phyloP scores from a whole-genome alignment of 2,888 invertebrate genomes.

The Loripinus fragilis region DNA sequence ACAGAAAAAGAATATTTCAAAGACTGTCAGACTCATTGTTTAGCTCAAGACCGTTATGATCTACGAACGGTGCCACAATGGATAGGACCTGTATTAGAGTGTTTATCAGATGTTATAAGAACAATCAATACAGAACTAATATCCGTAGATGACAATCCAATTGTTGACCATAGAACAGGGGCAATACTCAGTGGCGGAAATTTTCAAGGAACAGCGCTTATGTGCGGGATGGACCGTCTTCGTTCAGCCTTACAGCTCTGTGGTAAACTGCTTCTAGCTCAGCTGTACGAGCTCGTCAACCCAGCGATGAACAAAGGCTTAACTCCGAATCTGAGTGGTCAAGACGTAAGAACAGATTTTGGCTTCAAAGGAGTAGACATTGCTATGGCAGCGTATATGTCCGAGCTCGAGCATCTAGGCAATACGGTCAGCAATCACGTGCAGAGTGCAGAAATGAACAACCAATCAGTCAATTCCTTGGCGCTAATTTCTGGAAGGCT shows the following conservation, averaged over 20 bases:
- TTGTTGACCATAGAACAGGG: slow-evolving; percentile 42
- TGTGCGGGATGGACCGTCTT: slow-evolving; percentile 62
- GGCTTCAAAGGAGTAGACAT: slow-evolving; percentile 71
- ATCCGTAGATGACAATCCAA: slow-evolving; percentile 39
- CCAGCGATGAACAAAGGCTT: slow-evolving; percentile 60
- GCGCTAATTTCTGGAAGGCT: slow-evolving; percentile 62
- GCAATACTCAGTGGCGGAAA: slow-evolving; percentile 31
- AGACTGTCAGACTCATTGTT: slow-evolving; percentile 24
- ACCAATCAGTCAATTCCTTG: slow-evolving; percentile 72
- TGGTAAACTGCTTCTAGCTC: slow-evolving; percentile 69
- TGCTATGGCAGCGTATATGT: slow-evolving; percentile 68
- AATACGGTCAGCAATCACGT: slow-evolving; percentile 68
- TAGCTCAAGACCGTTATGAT: slow-evolving; percentile 42
- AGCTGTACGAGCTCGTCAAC: slow-evolving; percentile 68
- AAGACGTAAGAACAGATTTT: slow-evolving; percentile 62
- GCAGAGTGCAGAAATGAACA: slow-evolving; percentile 69
- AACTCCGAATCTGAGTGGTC: slow-evolving; percentile 68
- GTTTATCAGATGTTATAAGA: slow-evolving; percentile 22
- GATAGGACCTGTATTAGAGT: slow-evolving; percentile 39
- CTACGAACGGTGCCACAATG: slow-evolving; percentile 38
- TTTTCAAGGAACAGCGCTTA: slow-evolving; percentile 42
- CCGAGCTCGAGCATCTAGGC: slow-evolving; percentile 67
- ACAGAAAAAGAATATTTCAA: slow-evolving; percentile 30
- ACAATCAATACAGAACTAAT: slow-evolving; percentile 34
- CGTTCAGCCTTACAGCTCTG: slow-evolving; percentile 68